Conservation (phyloP, 2,113 vertebrate species). For the Petromus typicus region DNA sequence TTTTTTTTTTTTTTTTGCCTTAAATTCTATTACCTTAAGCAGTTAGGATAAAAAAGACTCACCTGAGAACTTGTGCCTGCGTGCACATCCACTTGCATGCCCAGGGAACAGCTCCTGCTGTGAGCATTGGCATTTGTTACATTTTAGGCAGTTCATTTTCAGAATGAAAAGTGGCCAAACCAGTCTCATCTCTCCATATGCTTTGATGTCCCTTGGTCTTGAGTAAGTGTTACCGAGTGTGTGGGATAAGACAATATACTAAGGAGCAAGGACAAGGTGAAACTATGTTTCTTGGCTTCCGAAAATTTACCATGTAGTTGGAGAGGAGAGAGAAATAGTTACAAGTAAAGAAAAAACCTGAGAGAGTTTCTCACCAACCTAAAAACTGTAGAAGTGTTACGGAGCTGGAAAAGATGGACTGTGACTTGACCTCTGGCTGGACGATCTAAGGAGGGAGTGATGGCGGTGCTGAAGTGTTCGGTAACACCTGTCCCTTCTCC, state of each 20-base stretch:
- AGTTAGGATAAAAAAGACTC: background rate
- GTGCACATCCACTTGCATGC: fast-evolving
- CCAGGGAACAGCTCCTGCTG: background rate
- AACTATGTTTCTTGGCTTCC: background rate
- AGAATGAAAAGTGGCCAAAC: background rate
- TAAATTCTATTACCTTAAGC: background rate
- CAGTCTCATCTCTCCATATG: background rate
- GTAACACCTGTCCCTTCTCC: background rate
- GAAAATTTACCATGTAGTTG: background rate
- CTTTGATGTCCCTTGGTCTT: background rate
- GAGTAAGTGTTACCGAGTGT: background rate
- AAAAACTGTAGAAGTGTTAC: background rate
- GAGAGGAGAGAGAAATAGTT: background rate
- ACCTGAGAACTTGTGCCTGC: background rate
- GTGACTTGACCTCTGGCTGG: background rate
- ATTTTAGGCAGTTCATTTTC: background rate
- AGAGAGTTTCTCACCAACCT: background rate
- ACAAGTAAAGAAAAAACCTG: background rate
- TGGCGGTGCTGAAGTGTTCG: background rate
- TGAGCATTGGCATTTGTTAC: background rate
- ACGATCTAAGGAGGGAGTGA: background rate
- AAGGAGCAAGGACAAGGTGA: background rate
- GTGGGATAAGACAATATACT: background rate
- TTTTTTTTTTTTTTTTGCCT: too few relatives aligned
- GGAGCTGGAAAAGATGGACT: background rate